phyloP scores from a whole-genome alignment of 2,797 vertebrate species.

The Acanthurus lineatus region DNA sequence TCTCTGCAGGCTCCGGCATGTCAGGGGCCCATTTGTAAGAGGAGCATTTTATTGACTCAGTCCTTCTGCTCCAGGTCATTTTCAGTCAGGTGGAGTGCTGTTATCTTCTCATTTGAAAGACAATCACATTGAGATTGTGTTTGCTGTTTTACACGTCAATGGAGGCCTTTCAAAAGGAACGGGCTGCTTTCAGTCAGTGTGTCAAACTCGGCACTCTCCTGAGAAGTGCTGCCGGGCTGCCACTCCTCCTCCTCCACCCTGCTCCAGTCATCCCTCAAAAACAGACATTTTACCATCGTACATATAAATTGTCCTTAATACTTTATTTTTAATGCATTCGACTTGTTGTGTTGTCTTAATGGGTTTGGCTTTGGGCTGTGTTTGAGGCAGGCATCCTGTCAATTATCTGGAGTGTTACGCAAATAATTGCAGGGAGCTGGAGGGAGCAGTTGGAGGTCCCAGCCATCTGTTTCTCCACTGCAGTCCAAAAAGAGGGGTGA shows the following conservation, averaged over 20 bases:
- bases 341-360: not conserved
- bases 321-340: not conserved
- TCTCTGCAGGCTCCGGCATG: slow-evolving; percentile 63
- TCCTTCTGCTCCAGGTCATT: slow-evolving; percentile 78
- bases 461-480: slow-evolving; percentile 77
- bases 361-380: not conserved
- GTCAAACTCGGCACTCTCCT: slow-evolving; percentile 64
- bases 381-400: slow-evolving; percentile 1
- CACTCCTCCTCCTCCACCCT: slow-evolving; percentile 37
- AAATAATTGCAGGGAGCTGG: slow-evolving; percentile 33
- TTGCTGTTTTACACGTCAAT: slow-evolving; percentile 87
- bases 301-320: slow-evolving; percentile 1
- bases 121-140: slow-evolving; percentile 81
- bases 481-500: slow-evolving; percentile 60
- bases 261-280: slow-evolving; percentile 14
- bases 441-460: slow-evolving; percentile 63
- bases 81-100: slow-evolving; percentile 77
- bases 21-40: slow-evolving; percentile 73
- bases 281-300: not conserved
- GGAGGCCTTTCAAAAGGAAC: slow-evolving; percentile 69
- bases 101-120: slow-evolving; percentile 85
- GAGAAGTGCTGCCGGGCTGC: slow-evolving; percentile 46
- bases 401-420: slow-evolving; percentile 20
- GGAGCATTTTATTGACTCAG: slow-evolving; percentile 80
- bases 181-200: slow-evolving; percentile 57